Percentiles rank a stretch among this genome's conserved stretches.
Evolutionary conservation across 2,113 vertebrate genomes (phyloP).

Genomic region (Dicrurus megarhynchus): DNA sequence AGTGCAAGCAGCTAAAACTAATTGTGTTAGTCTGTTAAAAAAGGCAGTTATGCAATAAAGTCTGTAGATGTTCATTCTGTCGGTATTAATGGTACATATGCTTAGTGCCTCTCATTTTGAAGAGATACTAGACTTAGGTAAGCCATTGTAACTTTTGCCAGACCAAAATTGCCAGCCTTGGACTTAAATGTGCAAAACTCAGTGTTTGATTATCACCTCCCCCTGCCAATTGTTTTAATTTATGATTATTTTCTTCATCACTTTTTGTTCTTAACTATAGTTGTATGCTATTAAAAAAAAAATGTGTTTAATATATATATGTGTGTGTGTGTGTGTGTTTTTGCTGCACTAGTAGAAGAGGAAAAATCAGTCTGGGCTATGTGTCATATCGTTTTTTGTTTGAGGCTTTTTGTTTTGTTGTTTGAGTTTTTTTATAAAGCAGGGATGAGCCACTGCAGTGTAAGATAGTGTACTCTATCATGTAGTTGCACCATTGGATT

Average conservation of each 20-base stretch:
- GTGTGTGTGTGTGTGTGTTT: neutral
- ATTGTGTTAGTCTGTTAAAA: neutral
- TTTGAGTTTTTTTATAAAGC: neutral
- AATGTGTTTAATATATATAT: neutral
- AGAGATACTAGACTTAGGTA: neutral
- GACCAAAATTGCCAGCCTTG: neutral
- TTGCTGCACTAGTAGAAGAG: neutral
- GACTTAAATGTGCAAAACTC: neutral
- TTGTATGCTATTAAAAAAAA: neutral
- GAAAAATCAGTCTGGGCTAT: neutral
- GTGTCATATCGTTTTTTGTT: fast-evolving
- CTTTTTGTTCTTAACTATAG: neutral
- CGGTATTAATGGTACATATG: neutral
- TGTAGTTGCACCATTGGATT: neutral
- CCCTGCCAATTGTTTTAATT: neutral
- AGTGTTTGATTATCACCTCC: neutral
- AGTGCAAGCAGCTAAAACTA: neutral
- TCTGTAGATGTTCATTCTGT: neutral
- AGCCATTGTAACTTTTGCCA: neutral
- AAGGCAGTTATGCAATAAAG: neutral
- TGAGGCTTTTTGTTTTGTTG: neutral
- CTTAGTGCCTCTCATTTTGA: neutral
- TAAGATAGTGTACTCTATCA: neutral
- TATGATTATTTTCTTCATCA: neutral
- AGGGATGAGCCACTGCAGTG: neutral